phyloP scores from a whole-genome alignment of 2,888 invertebrate species.

The Alsophila aescularia region DNA sequence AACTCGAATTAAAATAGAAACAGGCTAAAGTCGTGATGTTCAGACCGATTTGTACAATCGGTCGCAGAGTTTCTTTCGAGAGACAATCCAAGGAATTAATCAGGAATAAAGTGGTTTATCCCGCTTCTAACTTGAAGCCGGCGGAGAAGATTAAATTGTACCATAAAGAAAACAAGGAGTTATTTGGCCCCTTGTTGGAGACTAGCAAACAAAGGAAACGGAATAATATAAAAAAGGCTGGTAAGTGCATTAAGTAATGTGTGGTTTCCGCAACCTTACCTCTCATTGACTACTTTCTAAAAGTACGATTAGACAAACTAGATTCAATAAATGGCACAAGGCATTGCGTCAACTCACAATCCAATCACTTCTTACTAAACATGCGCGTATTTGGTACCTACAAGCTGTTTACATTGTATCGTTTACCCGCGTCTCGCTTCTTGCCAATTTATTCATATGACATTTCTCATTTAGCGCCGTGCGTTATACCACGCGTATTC shows the following conservation, averaged over 20 bases:
- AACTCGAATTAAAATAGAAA: conserved; percentile 1
- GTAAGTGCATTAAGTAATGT: conserved; percentile 54
- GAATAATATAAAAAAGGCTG: conserved; percentile 65
- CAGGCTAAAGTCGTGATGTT: conserved; percentile 53
- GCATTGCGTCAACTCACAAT: background rate
- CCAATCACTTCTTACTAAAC: conserved; percentile 3
- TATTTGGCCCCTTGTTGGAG: conserved; percentile 80
- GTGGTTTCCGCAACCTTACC: conserved; percentile 61
- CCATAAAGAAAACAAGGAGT: conserved; percentile 77
- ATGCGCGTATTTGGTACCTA: background rate
- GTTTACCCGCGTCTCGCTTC: conserved; percentile 45
- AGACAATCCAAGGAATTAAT: conserved; percentile 61
- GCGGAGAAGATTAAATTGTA: conserved; percentile 74
- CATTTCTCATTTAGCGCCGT: conserved; percentile 68
- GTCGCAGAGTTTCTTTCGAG: conserved; percentile 58
- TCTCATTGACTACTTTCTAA: conserved; percentile 51
- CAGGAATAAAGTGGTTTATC: conserved; percentile 71
- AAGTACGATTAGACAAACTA: conserved; percentile 21
- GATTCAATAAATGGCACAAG: background rate
- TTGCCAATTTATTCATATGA: conserved; percentile 79
- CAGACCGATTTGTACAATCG: conserved; percentile 61
- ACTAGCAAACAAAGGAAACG: conserved; percentile 72
- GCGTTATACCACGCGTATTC: conserved; percentile 52
- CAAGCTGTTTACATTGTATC: conserved; percentile 46
- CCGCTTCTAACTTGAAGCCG: conserved; percentile 73